Evolutionary conservation across 2,113 vertebrate species (phyloP), one percentile per base, ranked within the genome.

Genomic region (Actenoides lindsayi): DNA sequence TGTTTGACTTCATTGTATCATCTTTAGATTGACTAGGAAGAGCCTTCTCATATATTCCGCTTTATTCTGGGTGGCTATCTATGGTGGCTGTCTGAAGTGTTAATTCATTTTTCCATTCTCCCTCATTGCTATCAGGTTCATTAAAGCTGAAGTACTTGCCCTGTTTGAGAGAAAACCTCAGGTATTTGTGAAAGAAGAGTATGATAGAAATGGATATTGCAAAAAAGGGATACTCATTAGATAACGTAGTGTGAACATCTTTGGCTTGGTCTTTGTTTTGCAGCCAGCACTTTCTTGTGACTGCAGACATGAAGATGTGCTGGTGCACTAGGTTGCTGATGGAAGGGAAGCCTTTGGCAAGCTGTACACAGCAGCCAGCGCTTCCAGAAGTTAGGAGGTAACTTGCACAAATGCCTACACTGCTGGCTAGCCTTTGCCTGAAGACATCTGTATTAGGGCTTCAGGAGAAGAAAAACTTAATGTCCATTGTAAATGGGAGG

Each of bases 331-430:
- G 71, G n/a, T 27, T 59, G 54, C 25, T 87, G 46, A 35, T n/a
- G 21, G 70, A 62, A 59, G 54, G 37, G 46, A 46, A 54, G 28
- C 4, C 48, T 16, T 31, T 69, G 65, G 25, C 46, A 85, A 51
- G 67, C 63, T 76, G 25, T 50, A 50, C 0, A 3, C 28, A 89
- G 62, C 56, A 79, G 44, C n/a, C 73, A 70, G 64, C 1, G 1
- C 15, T 93, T 54, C 68, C 68, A 64, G 59, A 46, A n/a, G 5
- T 44, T 76, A 53, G 65, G 44, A 87, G 28, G 23, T 69, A 87
- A 41, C 41, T 71, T 4, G 1, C 6, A 18, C 15, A 16, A 0
- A 0, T 53, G 37, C 35, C 37, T 73, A 7, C 1, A 1, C 50
- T 85, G 39, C 35, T 94, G 65, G 42, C 16, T 79, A 56, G 35